A percentile compares a stretch with the other conserved stretches of the same genome.
Conservation (phyloP, 2,797 vertebrate species). For the Tadarida brasiliensis region DNA sequence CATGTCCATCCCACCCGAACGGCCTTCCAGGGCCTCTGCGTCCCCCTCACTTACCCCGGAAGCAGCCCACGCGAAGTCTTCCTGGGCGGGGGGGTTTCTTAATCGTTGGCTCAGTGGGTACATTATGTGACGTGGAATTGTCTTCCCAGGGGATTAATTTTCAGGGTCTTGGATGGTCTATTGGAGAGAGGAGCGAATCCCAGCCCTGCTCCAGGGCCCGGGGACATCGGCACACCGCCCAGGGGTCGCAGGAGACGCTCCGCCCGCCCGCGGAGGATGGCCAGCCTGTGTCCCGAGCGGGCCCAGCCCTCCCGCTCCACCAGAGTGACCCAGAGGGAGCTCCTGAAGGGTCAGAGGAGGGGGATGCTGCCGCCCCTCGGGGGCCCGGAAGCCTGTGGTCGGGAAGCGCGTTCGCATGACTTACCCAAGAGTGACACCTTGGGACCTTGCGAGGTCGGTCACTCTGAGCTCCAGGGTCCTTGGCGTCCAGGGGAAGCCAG, state of each 20-base stretch:
- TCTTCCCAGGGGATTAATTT: slow-evolving; percentile 75
- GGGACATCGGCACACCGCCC: neutral
- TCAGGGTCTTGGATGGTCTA: slow-evolving; percentile 59
- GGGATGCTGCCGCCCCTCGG: rapidly evolving
- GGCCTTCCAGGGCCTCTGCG: neutral
- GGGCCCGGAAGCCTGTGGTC: neutral
- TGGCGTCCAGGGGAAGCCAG: neutral
- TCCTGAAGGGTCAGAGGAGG: rapidly evolving
- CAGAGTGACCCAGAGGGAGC: rapidly evolving
- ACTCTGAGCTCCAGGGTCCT: neutral
- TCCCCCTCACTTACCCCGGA: neutral
- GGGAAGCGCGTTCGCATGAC: neutral
- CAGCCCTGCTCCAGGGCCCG: neutral
- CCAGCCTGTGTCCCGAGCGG: neutral
- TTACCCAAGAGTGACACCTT: rapidly evolving
- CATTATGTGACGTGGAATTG: slow-evolving; percentile 70
- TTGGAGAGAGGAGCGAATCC: slow-evolving; percentile 53
- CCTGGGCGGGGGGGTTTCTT: slow-evolving; percentile 54
- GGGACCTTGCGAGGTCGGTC: neutral
- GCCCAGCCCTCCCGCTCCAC: neutral
- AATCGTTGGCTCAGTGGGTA: slow-evolving; percentile 66
- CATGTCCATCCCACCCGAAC: neutral
- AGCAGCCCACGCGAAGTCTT: neutral
- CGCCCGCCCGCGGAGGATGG: rapidly evolving
- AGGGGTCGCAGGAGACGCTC: neutral